These are phyloP conservation scores for Drosophila subquinaria DNA, from an alignment of 2,888 invertebrate genomes.

Conservation along the genomic window DNA sequence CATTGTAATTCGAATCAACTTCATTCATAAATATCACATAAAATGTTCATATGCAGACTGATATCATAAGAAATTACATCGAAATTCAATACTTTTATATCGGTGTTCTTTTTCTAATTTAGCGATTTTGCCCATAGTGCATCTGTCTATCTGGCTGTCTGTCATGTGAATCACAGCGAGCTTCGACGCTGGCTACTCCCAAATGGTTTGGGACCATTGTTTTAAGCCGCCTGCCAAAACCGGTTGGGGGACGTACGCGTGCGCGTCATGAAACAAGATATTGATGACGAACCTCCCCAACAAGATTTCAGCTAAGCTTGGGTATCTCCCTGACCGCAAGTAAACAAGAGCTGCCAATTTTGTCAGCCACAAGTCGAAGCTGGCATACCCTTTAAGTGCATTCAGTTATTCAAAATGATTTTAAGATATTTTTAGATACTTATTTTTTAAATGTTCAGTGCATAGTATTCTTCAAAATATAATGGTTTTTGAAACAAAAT, in stretches of 20 bases:
- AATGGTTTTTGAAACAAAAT: too few species aligned
- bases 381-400: constrained; percentile 20
- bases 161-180: constrained; percentile 44
- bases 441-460: background rate
- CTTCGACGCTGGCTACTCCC: constrained; percentile 27
- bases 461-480: too few species aligned
- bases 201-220: constrained; percentile 21
- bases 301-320: constrained; percentile 37
- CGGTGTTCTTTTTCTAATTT: too few species aligned
- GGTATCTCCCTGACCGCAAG: constrained; percentile 67
- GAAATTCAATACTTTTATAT: too few species aligned
- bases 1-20: too few species aligned
- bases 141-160: constrained; percentile 15
- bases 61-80: too few species aligned
- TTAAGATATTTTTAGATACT: background rate
- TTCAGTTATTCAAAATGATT: background rate
- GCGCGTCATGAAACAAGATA: constrained; percentile 51
- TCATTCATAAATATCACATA: too few species aligned
- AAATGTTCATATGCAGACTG: too few species aligned
- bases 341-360: constrained; percentile 32
- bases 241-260: constrained; percentile 52
- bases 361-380: constrained; percentile 1
- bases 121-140: too few species aligned
- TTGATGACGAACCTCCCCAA: constrained; percentile 53
- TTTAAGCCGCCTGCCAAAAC: constrained; percentile 38